Base-by-base conservation (phyloP, 2,797 vertebrate species). In the Danio choprae region DNA sequence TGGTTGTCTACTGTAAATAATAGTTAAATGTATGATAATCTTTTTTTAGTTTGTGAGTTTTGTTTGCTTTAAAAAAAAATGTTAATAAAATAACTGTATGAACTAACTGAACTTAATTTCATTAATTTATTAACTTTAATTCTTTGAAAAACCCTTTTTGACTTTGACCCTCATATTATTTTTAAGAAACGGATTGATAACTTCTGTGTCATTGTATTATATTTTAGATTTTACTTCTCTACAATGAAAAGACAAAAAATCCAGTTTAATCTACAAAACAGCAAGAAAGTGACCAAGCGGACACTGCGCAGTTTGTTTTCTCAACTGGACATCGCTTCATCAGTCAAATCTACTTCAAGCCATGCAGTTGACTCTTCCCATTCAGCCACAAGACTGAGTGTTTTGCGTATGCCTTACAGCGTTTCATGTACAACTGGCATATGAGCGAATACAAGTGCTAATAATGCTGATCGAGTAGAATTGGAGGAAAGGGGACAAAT, bases 391-490 rank as follows among this genome's bases (percentile, higher is more conserved):
- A 62, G 58, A 69, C 48, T 68, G 16, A 63, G 15, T 29, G 3
- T 38, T 6, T 16, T 74, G 56, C 29, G 20, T 78, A 74, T 58
- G 18, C 4, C 41, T 16, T 59, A 50, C 46, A 69, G 68, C 48
- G 22, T 77, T 70, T 55, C 70, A 71, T 56, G 65, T 38, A 48
- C 40, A 41, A 59, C 46, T 7, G 53, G 50, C 46, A 56, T 15
- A 82, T 81, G 59, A 78, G 51, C 68, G 68, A 43, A 83, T 29
- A 51, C 56, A 60, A n/a, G 64, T 62, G 29, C 83, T 18, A 44
- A 22, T 48, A 83, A 79, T 77, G 73, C 73, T 60, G 83, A 87
- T 58, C 77, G 83, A 44, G 88, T 70, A 85, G 77, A 87, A 87
- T 84, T 79, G 60, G 84, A 88, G 82, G 71, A 85, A 75, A 79